phyloP scores from a whole-genome alignment of 2,888 invertebrate genomes.

The Lacanobia oleracea region DNA sequence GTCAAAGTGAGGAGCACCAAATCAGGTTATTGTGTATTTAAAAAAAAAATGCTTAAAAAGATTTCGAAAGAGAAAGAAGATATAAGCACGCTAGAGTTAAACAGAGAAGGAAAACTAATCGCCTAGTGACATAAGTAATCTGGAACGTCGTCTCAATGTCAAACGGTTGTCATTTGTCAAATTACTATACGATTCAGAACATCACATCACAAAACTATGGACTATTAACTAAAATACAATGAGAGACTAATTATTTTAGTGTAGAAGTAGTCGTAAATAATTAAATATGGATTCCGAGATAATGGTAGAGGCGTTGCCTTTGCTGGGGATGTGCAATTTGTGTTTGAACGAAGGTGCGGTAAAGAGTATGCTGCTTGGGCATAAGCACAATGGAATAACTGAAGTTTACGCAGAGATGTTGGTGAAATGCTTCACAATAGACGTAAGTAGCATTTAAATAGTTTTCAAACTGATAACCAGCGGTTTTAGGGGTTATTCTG shows the following conservation, averaged over 20 bases:
- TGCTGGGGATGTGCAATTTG: constrained; percentile 84
- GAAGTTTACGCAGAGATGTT: constrained; percentile 83
- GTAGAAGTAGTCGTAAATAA: constrained; percentile 30
- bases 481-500: background rate
- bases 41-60: constrained; percentile 13
- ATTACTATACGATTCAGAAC: background rate
- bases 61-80: constrained; percentile 10
- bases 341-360: constrained; percentile 84
- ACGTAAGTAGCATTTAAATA: constrained; percentile 77
- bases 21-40: constrained; percentile 5
- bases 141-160: constrained; percentile 50
- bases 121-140: background rate
- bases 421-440: constrained; percentile 82
- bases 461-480: background rate
- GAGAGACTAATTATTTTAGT: constrained; percentile 39
- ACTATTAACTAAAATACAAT: constrained; percentile 28
- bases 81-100: rapidly evolving
- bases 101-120: background rate
- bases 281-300: constrained; percentile 79
- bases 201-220: constrained; percentile 35
- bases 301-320: constrained; percentile 83
- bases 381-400: constrained; percentile 71
- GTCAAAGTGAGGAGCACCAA: constrained; percentile 21
- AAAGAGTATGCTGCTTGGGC: constrained; percentile 82
- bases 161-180: constrained; percentile 50